Conservation (phyloP, 2,888 invertebrate genomes). For the Norana najaformis region DNA sequence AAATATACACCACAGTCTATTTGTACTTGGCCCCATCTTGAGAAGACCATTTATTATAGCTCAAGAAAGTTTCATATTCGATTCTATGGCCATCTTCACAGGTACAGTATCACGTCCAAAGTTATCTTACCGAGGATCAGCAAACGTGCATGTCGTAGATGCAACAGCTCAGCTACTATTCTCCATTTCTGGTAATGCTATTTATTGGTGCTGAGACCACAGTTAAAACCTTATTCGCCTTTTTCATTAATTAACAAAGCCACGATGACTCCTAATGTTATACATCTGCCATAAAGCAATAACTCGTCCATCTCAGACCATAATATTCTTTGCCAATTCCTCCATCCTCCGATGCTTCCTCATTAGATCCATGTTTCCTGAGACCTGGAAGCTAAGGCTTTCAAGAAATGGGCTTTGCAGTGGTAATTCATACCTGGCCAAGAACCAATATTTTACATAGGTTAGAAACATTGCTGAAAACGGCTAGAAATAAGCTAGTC, state of each 20-base stretch:
- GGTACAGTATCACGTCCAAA: not conserved
- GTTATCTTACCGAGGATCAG: not conserved
- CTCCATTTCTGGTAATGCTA: not conserved
- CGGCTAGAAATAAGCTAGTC: not conserved
- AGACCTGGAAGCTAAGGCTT: not conserved
- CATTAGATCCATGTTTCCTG: not conserved
- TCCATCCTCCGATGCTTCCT: not conserved
- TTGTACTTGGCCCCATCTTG: no score
- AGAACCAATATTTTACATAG: not conserved
- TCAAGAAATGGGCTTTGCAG: not conserved
- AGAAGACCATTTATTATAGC: no score
- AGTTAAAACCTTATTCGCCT: not conserved
- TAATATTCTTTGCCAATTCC: not conserved
- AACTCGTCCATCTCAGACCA: not conserved
- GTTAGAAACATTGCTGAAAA: not conserved
- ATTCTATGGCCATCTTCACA: no score
- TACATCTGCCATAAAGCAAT: not conserved
- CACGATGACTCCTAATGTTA: not conserved
- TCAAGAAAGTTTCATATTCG: no score
- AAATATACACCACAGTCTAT: no score
- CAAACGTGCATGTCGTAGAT: no score
- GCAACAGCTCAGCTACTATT: not conserved
- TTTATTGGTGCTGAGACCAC: constrained; percentile 3
- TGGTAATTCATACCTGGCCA: not conserved
- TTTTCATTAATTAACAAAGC: not conserved